These are phyloP conservation scores for Scomber scombrus DNA, from an alignment of 2,113 vertebrate species.

Conservation along the genomic window DNA sequence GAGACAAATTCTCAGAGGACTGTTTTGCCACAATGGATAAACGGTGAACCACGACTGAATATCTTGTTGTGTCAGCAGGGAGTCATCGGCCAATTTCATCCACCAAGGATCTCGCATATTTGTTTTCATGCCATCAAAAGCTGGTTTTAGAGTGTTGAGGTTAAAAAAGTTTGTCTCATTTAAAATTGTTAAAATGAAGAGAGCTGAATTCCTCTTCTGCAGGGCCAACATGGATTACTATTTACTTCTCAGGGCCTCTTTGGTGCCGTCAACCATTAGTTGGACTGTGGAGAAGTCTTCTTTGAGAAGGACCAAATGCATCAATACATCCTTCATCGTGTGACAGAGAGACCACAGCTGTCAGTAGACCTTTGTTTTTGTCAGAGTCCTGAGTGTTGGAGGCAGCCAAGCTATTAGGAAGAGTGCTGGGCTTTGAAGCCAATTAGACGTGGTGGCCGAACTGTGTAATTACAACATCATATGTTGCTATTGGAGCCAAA, in stretches of 20 bases:
- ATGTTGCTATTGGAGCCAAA: too few relatives aligned
- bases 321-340: background rate
- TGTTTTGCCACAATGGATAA: too few relatives aligned
- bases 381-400: too few relatives aligned
- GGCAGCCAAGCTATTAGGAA: too few relatives aligned
- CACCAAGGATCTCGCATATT: background rate
- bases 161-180: too few relatives aligned
- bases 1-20: too few relatives aligned
- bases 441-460: too few relatives aligned
- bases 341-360: background rate
- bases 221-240: background rate
- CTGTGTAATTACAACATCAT: too few relatives aligned
- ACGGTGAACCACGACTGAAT: too few relatives aligned
- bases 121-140: constrained; percentile 14
- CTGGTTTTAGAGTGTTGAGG: background rate
- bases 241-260: background rate
- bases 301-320: background rate
- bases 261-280: background rate
- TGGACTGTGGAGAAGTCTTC: constrained; percentile 4
- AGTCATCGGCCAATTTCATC: background rate
- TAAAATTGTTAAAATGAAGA: background rate
- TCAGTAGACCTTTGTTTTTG: background rate
- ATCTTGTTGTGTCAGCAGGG: too few relatives aligned
- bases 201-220: background rate
- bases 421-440: too few relatives aligned